These are phyloP conservation scores for Gambusia yucatana DNA, from an alignment of 2,797 vertebrate genomes.

Conservation along the genomic window DNA sequence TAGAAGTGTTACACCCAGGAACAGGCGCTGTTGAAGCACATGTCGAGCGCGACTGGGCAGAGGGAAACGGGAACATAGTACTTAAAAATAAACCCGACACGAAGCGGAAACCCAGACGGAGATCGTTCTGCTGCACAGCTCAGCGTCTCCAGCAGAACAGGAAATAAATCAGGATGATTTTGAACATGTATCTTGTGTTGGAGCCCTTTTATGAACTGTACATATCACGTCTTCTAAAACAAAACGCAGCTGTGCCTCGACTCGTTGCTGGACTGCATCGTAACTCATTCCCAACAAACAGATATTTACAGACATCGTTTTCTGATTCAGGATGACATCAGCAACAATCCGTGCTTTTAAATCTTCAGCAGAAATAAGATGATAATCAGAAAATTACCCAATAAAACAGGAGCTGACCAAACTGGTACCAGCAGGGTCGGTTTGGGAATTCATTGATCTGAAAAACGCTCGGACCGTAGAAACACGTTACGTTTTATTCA, in stretches of 20 bases:
- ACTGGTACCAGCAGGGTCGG: conserved; percentile 11
- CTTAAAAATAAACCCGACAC: conserved; percentile 58
- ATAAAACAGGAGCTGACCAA: conserved; percentile 16
- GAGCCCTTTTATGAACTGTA: conserved; percentile 72
- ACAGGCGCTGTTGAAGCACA: conserved; percentile 41
- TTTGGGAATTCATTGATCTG: conserved; percentile 11
- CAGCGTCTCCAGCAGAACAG: conserved; percentile 35
- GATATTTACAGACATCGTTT: conserved; percentile 65
- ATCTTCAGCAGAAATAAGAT: conserved; percentile 28
- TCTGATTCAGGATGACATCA: conserved; percentile 46
- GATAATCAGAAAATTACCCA: conserved; percentile 11
- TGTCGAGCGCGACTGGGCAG: conserved; percentile 50
- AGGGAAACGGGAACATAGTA: conserved; percentile 48
- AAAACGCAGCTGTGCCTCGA: conserved; percentile 28
- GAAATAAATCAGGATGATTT: conserved; percentile 29
- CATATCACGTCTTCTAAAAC: conserved; percentile 23
- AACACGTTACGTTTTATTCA: conserved; percentile 31
- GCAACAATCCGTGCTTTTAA: conserved; percentile 43
- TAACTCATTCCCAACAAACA: conserved; percentile 27
- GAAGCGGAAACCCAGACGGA: conserved; percentile 68
- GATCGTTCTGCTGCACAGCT: conserved; percentile 34
- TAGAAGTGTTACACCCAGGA: conserved; percentile 44
- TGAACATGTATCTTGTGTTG: conserved; percentile 55
- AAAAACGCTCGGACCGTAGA: conserved; percentile 2
- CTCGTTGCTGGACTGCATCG: conserved; percentile 37